A percentile compares a stretch with the other conserved stretches of the same genome.
Evolutionary conservation across 2,888 invertebrate genomes (phyloP).

Genomic region (Panopea generosa): DNA sequence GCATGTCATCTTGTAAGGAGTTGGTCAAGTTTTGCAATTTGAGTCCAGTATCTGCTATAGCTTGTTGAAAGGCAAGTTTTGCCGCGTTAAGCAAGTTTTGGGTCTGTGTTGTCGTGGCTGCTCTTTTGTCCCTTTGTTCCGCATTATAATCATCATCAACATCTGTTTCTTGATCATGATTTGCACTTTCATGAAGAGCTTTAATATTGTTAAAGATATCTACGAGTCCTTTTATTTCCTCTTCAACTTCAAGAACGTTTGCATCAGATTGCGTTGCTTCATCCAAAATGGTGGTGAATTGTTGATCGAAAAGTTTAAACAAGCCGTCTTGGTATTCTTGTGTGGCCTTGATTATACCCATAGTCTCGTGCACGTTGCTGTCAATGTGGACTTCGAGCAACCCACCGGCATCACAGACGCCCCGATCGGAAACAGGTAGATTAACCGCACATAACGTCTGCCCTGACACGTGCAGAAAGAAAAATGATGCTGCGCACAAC

Average conservation of each 20-base stretch:
- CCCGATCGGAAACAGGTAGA: constrained; percentile 36
- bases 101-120: constrained; percentile 9
- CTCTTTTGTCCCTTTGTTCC: constrained; percentile 19
- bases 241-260: constrained; percentile 36
- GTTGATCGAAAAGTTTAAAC: constrained; percentile 43
- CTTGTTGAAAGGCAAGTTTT: constrained; percentile 38
- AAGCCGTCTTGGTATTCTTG: constrained; percentile 38
- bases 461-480: neutral
- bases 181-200: neutral
- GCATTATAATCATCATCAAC: constrained; percentile 5
- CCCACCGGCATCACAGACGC: constrained; percentile 52
- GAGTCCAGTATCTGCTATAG: constrained; percentile 13
- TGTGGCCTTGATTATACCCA: constrained; percentile 37
- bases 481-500: no score
- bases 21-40: constrained; percentile 38
- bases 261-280: constrained; percentile 12
- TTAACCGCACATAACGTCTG: constrained; percentile 48
- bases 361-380: constrained; percentile 39
- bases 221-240: constrained; percentile 42
- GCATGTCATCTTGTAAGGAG: constrained; percentile 8
- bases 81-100: constrained; percentile 38
- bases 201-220: constrained; percentile 7
- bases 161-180: no score
- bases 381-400: constrained; percentile 52
- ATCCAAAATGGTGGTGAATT: constrained; percentile 26